These are phyloP conservation scores for Cantharis flavilabris DNA, from an alignment of 2,888 invertebrate genomes.

Conservation along the genomic window DNA sequence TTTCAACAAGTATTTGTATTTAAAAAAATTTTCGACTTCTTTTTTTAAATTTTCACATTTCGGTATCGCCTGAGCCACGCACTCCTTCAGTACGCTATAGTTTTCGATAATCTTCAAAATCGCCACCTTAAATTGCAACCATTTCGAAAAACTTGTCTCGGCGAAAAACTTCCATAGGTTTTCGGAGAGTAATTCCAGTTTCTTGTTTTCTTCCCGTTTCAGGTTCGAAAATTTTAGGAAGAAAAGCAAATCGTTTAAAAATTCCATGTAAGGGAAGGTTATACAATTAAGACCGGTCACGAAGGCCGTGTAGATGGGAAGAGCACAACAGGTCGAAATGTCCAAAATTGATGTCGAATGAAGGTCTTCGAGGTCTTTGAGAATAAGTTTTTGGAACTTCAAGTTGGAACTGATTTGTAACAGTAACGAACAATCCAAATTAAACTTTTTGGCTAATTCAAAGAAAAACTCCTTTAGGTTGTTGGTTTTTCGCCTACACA, in stretches of 20 bases:
- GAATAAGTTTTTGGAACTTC: conserved; percentile 11
- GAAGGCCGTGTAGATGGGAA: neutral
- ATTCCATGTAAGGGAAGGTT: conserved; percentile 16
- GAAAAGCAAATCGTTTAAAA: conserved; percentile 14
- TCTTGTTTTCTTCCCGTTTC: conserved; percentile 9
- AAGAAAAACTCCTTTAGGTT: conserved; percentile 11
- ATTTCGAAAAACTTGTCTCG: neutral
- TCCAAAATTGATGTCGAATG: conserved; percentile 18
- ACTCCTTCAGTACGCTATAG: conserved; percentile 13
- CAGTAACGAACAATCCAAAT: conserved; percentile 16
- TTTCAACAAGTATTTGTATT: conserved; percentile 10
- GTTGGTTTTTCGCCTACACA: neutral
- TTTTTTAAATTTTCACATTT: conserved; percentile 18
- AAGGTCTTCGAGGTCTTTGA: conserved; percentile 13
- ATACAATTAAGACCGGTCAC: neutral
- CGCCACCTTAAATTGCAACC: conserved; percentile 10
- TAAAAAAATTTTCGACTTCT: conserved; percentile 11
- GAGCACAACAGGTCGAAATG: neutral
- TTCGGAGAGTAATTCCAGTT: conserved; percentile 1
- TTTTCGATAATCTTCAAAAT: conserved; percentile 13
- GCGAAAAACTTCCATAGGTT: conserved; percentile 10
- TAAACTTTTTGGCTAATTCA: conserved; percentile 10
- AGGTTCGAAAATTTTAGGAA: conserved; percentile 5
- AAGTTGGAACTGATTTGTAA: conserved; percentile 10
- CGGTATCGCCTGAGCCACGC: conserved; percentile 9